phyloP scores from a whole-genome alignment of 2,113 vertebrate species.

The Danionella cerebrum region DNA sequence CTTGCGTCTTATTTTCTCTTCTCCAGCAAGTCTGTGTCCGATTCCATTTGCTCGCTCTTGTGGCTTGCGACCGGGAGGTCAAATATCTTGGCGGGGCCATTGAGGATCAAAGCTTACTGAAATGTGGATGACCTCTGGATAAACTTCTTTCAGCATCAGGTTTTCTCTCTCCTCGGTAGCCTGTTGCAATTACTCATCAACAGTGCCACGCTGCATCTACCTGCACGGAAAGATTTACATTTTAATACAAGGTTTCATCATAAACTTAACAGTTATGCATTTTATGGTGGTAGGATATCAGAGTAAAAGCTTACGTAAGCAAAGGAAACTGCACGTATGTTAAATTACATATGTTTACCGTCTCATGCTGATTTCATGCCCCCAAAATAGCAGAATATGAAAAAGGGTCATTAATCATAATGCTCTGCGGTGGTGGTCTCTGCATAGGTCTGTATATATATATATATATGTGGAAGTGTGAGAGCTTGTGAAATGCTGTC shows the following conservation, averaged over 20 bases:
- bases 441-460: neutral
- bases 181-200: constrained; percentile 21
- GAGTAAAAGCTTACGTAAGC: no score
- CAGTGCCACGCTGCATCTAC: neutral
- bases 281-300: no score
- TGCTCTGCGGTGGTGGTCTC: neutral
- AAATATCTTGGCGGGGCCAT: constrained; percentile 25
- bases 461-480: neutral
- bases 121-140: constrained; percentile 26
- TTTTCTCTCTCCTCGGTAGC: neutral
- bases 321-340: no score
- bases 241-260: neutral
- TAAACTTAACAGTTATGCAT: neutral
- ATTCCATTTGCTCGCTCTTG: constrained; percentile 32
- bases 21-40: constrained; percentile 26
- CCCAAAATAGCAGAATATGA: neutral
- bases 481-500: neutral
- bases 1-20: constrained; percentile 38
- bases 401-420: neutral
- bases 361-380: neutral
- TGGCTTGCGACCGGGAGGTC: constrained; percentile 31
- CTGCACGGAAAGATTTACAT: neutral
- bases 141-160: neutral
- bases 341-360: neutral
- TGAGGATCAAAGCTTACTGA: constrained; percentile 30